Evolutionary conservation across 2,888 invertebrate genomes (phyloP), one percentile per base, ranked within the genome.

Genomic region (Agrenia bidenticulata): DNA sequence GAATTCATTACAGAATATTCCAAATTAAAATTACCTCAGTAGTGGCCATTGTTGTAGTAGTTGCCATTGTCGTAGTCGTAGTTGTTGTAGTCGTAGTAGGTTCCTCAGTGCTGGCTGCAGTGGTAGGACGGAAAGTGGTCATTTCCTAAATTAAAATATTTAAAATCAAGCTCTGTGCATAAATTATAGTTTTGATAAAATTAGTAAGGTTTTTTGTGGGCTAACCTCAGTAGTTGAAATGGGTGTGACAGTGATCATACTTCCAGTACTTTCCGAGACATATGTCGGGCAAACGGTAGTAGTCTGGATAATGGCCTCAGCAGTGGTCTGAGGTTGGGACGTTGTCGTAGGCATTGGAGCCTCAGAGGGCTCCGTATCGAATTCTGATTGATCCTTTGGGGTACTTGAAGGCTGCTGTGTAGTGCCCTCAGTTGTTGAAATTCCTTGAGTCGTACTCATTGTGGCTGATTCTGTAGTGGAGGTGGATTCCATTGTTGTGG

Each of bases 61-160:
- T 59, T 58, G 66, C 63, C 4, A 73, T 72, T 37, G 73, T 73
- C 2, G 72, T 70, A 15, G 74, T 58, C n/a, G 59, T 61, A 9
- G 67, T 69, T 2, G 68, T 65, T 2, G 73, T 76, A 15, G 73
- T 69, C 11, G 66, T 50, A 11, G 63, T 66, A 5, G 64, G 67
- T n/a, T 58, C 17, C 9, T 21, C 24, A 23, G 70, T 65, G 2
- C 61, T 63, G 26, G 65, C 41, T 27, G 63, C 51, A 49, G 66
- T 59, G 13, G 68, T 66, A 24, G 68, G 59, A 24, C 41, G 21
- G 13, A 39, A 42, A 19, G 37, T 41, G 32, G 59, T 64, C 51
- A 57, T 64, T 19, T 57, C 57, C 62, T 62, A 21, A 1, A 42
- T 17, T 23, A 23, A 41, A 19, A 27, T 55, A 15, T 27, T 55